Percentiles rank a stretch among this genome's conserved stretches.
Conservation (phyloP, 2,888 invertebrate genomes). For the Lepidocyrtoides sp. region DNA sequence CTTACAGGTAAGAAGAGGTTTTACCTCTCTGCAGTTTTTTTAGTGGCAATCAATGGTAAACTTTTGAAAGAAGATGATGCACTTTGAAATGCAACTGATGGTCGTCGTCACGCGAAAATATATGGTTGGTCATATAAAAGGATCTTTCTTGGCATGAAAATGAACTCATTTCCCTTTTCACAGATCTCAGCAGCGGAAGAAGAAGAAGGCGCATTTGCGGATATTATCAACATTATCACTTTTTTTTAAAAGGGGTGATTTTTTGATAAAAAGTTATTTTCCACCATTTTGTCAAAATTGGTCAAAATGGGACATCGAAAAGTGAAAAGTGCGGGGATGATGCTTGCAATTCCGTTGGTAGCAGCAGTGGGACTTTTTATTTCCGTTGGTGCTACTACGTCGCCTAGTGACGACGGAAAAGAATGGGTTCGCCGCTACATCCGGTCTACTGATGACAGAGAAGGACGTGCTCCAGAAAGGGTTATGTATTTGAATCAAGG, state of each 20-base stretch:
- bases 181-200: constrained; percentile 65
- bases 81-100: constrained; percentile 37
- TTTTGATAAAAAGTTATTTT: not conserved
- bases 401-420: constrained; percentile 38
- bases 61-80: not conserved
- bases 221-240: not conserved
- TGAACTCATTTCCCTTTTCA: constrained; percentile 78
- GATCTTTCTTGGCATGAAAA: constrained; percentile 40
- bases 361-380: not conserved
- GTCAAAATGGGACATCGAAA: constrained; percentile 14
- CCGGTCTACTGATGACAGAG: constrained; percentile 48
- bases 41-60: not conserved
- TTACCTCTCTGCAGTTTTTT: not conserved
- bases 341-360: not conserved
- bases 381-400: not conserved
- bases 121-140: constrained; percentile 75
- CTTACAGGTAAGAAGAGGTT: too few species aligned
- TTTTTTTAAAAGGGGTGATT: constrained; percentile 2
- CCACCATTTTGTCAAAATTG: not conserved
- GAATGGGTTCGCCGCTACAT: constrained; percentile 65
- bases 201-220: constrained; percentile 45
- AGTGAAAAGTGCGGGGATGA: constrained; percentile 41
- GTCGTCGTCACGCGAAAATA: not conserved
- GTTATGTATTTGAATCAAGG: constrained; percentile 80
- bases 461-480: constrained; percentile 64